phyloP scores from a whole-genome alignment of 23 tunicate genomes.

The Halocynthia roretzi region DNA sequence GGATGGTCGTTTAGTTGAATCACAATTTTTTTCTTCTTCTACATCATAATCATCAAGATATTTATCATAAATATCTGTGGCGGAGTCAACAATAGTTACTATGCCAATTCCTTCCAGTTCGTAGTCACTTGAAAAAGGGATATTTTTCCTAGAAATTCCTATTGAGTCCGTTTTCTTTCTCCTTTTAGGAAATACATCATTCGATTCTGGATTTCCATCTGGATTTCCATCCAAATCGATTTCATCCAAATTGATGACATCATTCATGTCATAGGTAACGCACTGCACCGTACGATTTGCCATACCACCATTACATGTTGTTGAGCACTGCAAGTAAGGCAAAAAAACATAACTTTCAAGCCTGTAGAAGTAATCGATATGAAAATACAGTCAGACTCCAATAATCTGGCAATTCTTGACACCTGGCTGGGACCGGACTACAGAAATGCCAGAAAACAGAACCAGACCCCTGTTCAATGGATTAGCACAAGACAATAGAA shows the following conservation, averaged over 20 bases:
- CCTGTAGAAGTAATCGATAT: neutral
- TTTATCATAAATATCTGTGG: neutral
- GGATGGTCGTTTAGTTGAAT: conserved; percentile 25
- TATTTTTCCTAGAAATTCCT: no score
- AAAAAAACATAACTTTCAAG: neutral
- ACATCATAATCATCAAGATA: conserved; percentile 32
- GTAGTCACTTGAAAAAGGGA: no score
- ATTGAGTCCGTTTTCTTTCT: no score
- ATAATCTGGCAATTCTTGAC: neutral
- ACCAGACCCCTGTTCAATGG: no score
- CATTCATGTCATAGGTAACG: conserved; percentile 55
- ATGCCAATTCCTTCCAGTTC: no score
- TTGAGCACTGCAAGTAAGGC: conserved; percentile 39
- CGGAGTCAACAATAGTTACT: no score
- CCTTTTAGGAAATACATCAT: neutral
- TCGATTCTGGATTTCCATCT: neutral
- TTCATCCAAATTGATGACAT: conserved; percentile 42
- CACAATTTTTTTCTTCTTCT: conserved; percentile 50
- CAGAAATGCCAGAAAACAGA: no score
- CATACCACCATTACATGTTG: conserved; percentile 35
- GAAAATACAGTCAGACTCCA: no score
- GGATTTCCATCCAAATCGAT: conserved; percentile 1
- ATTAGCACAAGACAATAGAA: no score
- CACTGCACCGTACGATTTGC: conserved; percentile 57
- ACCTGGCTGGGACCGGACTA: no score